phyloP scores from a whole-genome alignment of 2,888 invertebrate genomes.

The Synanthedon tipuliformis region DNA sequence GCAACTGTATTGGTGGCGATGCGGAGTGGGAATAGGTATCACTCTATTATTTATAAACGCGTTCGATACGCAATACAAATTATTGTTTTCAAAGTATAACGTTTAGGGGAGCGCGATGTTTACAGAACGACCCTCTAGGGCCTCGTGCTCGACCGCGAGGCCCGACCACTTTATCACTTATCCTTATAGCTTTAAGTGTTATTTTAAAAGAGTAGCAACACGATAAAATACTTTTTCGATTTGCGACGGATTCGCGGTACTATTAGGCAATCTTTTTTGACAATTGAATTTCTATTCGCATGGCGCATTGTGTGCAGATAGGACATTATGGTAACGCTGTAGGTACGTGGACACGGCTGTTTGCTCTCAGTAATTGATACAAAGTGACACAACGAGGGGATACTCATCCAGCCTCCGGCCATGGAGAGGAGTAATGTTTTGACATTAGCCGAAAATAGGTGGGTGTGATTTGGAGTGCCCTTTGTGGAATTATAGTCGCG shows the following conservation, averaged over 20 bases:
- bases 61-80: slow-evolving; percentile 72
- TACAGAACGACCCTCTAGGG: slow-evolving; percentile 61
- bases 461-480: slow-evolving; percentile 71
- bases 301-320: slow-evolving; percentile 47
- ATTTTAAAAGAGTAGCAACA: slow-evolving; percentile 23
- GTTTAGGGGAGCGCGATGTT: slow-evolving; percentile 67
- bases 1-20: slow-evolving; percentile 25
- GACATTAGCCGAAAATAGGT: slow-evolving; percentile 64
- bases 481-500: slow-evolving; percentile 69
- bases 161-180: slow-evolving; percentile 42
- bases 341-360: slow-evolving; percentile 43
- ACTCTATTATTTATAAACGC: slow-evolving; percentile 69
- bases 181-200: slow-evolving; percentile 29
- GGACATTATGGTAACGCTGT: slow-evolving; percentile 37
- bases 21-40: slow-evolving; percentile 45
- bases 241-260: slow-evolving; percentile 37
- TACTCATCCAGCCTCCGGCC: slow-evolving; percentile 53
- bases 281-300: slow-evolving; percentile 65
- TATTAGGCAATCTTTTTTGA: slow-evolving; percentile 63
- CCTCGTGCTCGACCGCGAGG: slow-evolving; percentile 19
- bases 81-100: slow-evolving; percentile 72
- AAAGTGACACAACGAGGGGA: slow-evolving; percentile 65
- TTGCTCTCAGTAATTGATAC: slow-evolving; percentile 70
- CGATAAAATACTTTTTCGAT: slow-evolving; percentile 45
- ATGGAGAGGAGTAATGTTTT: slow-evolving; percentile 58